Evolutionary conservation across 2,888 invertebrate species (phyloP).

Genomic region (Pinctada fucata): DNA sequence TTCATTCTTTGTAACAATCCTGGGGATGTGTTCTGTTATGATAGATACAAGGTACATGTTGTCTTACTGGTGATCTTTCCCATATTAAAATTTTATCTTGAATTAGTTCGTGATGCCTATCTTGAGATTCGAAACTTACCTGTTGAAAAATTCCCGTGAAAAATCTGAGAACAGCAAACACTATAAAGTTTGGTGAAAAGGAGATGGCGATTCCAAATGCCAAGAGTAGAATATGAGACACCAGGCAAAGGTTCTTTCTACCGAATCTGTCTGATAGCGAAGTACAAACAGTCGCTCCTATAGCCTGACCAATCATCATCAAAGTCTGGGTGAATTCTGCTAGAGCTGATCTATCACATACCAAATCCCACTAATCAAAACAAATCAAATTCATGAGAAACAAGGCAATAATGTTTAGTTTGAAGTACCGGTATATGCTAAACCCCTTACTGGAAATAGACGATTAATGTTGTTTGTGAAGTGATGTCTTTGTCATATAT

Average conservation of each 20-base stretch:
- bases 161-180: slow-evolving; percentile 45
- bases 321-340: slow-evolving; percentile 68
- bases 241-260: slow-evolving; percentile 44
- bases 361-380: slow-evolving; percentile 61
- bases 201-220: slow-evolving; percentile 40
- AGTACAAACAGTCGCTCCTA: slow-evolving; percentile 64
- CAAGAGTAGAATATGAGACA: slow-evolving; percentile 43
- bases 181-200: slow-evolving; percentile 43
- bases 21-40: no score
- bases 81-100: no score
- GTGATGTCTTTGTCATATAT: no score
- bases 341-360: slow-evolving; percentile 61
- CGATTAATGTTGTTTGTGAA: no score
- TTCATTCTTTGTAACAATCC: no score
- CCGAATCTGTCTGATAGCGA: slow-evolving; percentile 62
- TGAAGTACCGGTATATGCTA: no score
- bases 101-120: no score
- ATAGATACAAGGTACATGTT: no score
- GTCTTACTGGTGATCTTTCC: no score
- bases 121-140: slow-evolving; percentile 26
- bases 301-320: slow-evolving; percentile 64
- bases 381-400: no score
- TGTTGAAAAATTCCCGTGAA: slow-evolving; percentile 48
- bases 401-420: no score
- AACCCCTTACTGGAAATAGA: no score